Evolutionary conservation across 2,113 vertebrate species (phyloP), one percentile per base, ranked within the genome.

Genomic region (Ophiodon elongatus): DNA sequence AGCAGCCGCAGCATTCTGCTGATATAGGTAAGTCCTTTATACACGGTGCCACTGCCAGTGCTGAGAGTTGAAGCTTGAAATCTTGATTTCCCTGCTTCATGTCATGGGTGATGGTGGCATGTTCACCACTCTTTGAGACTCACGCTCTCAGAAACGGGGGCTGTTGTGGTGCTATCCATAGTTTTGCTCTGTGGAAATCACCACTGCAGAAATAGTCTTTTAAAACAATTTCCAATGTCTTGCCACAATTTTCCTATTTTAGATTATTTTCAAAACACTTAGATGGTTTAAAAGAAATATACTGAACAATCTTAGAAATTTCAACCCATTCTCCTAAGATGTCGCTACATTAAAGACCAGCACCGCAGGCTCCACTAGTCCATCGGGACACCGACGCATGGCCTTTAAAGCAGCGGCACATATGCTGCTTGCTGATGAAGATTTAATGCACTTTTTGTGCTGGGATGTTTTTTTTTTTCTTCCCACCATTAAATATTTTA

Each of bases 21-120:
- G 94, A 96, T 39, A 96, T 96, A 94, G 95, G 95, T 96, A 96
- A 96, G 95, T 96, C 79, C 76, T 82, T 78, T 70, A 83, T 82
- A 84, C 82, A 85, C 4, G n/a, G 85, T 84, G 74, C 82, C 85
- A 83, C 60, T 77, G 82, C 67, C 85, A 83, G 64, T 76, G 80
- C 64, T 87, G 83, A 84, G 79, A 87, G 70, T 60, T 87, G 85
- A 90, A 92, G 92, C 87, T 72, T 67, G 89, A 90, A 86, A 80
- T 70, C 69, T 87, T 85, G 76, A 75, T 73, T 85, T 85, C 79
- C 67, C 56, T 74, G 81, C 91, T 91, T 94, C 88, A 75, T 57
- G 45, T 72, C 62, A 69, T 25, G n/a, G 67, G 76, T 79, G 85
- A 88, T 88, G 85, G 90, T 88, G 90, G 79, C 82, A 64, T 83